A percentile compares a stretch with the other conserved stretches of the same genome.
phyloP scores from a whole-genome alignment of 2,113 vertebrate genomes.

The Mormyrus iriodes region DNA sequence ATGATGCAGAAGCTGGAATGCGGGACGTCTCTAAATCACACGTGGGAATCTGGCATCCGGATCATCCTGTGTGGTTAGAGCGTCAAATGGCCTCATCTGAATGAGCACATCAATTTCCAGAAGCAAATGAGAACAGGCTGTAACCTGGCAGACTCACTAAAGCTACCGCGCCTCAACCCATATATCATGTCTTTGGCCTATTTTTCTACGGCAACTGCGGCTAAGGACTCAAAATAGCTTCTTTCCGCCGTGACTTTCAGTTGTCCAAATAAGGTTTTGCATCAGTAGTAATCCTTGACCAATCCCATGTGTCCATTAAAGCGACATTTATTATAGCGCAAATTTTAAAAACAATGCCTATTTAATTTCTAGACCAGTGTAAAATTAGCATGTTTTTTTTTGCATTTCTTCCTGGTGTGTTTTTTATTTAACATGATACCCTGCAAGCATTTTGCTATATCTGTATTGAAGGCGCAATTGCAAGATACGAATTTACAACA shows the following conservation, averaged over 20 bases:
- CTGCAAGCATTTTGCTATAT: neutral
- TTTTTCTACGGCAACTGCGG: neutral
- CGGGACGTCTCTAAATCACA: constrained; percentile 3
- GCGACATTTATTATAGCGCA: neutral
- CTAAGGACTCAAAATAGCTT: neutral
- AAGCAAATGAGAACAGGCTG: constrained; percentile 1
- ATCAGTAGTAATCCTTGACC: neutral
- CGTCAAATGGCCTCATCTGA: neutral
- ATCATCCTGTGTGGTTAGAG: neutral
- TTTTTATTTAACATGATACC: neutral
- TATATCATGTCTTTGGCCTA: neutral
- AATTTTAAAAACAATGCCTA: neutral
- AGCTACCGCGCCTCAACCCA: neutral
- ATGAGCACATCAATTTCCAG: constrained; percentile 9
- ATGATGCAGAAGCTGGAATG: neutral
- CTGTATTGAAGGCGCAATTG: neutral
- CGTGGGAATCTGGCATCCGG: neutral
- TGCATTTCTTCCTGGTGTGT: neutral
- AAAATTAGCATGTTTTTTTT: neutral
- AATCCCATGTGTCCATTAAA: neutral
- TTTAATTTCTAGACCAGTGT: neutral
- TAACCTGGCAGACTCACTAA: neutral
- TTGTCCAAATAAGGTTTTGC: neutral
- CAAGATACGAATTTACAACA: neutral
- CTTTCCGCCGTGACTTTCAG: neutral